Evolutionary conservation across 2,113 vertebrate species (phyloP).

Genomic region (Nesogale talazaci): DNA sequence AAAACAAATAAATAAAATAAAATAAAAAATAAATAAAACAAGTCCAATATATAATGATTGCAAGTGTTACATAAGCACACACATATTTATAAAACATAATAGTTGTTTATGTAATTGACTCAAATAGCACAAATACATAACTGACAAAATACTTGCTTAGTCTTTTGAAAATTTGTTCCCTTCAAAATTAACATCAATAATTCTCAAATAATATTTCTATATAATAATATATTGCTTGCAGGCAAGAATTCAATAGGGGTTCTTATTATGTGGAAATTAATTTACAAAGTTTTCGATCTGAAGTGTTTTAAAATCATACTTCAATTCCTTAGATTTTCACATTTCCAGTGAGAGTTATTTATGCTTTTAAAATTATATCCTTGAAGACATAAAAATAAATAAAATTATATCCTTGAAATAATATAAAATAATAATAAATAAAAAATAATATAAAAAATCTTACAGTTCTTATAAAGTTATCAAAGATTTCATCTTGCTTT

Average conservation of each 20-base stretch:
- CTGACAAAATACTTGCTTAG: not conserved
- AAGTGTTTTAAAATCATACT: constrained; percentile 20
- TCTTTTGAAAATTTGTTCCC: not conserved
- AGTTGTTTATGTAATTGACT: not conserved
- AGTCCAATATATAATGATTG: too few relatives aligned
- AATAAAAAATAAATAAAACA: too few relatives aligned
- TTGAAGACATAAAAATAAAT: too few relatives aligned
- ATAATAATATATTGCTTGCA: constrained; percentile 1
- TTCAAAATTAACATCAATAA: not conserved
- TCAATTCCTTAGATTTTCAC: not conserved
- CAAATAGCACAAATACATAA: not conserved
- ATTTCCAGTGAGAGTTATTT: not conserved
- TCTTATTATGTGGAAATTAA: not conserved
- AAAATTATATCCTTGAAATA: not conserved
- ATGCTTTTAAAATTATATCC: not conserved
- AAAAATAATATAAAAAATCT: constrained; percentile 24
- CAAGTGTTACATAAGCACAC: not conserved
- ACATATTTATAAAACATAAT: not conserved
- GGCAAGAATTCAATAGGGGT: not conserved
- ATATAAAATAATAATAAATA: not conserved
- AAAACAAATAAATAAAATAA: too few relatives aligned
- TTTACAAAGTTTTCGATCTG: not conserved
- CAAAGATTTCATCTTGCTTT: too few relatives aligned
- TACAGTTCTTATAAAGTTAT: too few relatives aligned
- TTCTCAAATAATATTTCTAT: not conserved